Conservation (phyloP, 2,888 invertebrate genomes). For the Helobdella robusta region DNA sequence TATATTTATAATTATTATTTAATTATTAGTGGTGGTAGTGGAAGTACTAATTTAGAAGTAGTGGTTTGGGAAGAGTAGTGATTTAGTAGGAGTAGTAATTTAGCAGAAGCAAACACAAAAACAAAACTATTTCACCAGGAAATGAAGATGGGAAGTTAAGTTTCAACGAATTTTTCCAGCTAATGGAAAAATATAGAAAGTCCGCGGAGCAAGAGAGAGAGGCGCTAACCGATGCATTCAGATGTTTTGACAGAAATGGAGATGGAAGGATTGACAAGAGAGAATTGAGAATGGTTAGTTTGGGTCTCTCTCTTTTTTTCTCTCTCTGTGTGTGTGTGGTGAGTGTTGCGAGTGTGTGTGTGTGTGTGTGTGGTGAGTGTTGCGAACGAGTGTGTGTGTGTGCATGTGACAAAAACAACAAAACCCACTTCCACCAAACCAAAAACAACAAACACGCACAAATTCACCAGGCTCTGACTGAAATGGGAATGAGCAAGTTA, state of each 20-base stretch:
- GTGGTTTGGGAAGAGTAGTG: too few relatives aligned
- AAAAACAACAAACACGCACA: too few relatives aligned
- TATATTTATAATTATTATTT: background rate
- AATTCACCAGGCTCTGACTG: conserved; percentile 14
- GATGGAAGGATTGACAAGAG: conserved; percentile 22
- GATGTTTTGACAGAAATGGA: conserved; percentile 20
- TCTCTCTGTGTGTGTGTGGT: background rate
- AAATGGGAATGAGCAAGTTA: conserved; percentile 14
- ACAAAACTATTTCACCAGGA: too few relatives aligned
- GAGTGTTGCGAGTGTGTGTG: too few relatives aligned
- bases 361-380: too few relatives aligned
- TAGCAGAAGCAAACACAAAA: too few relatives aligned
- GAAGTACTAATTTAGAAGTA: too few relatives aligned
- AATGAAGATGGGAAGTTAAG: conserved; percentile 27
- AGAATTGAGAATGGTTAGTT: conserved; percentile 22
- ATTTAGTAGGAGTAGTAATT: too few relatives aligned
- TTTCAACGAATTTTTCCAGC: conserved; percentile 31
- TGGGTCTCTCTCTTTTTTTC: background rate
- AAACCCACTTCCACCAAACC: too few relatives aligned
- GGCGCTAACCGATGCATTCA: conserved; percentile 29
- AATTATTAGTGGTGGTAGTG: too few relatives aligned
- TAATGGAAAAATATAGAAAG: conserved; percentile 29
- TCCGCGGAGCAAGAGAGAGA: conserved; percentile 27
- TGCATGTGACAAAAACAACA: too few relatives aligned
- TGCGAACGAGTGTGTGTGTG: too few relatives aligned